A percentile compares a stretch with the other conserved stretches of the same genome.
phyloP scores from a whole-genome alignment of 2,113 vertebrate species.

The Sterna hirundo region DNA sequence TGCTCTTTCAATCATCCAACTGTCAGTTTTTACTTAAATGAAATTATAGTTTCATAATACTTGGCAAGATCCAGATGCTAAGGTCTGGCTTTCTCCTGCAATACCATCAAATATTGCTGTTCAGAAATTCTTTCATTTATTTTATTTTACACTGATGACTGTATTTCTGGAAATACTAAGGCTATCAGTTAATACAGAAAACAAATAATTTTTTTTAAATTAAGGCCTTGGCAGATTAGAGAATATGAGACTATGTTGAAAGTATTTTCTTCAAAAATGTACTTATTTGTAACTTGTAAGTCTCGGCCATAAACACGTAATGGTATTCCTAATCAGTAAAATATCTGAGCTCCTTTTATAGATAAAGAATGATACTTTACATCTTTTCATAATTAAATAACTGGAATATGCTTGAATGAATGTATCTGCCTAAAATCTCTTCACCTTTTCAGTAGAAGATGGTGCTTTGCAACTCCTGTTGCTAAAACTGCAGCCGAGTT shows the following conservation, averaged over 20 bases:
- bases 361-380: background rate
- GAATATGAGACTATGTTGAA: background rate
- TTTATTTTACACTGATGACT: background rate
- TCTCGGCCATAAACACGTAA: background rate
- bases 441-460: background rate
- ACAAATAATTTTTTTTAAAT: background rate
- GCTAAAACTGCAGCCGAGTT: background rate
- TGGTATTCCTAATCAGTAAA: background rate
- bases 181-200: background rate
- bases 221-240: background rate
- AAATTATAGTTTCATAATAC: background rate
- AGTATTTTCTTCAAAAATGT: background rate
- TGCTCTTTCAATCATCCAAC: background rate
- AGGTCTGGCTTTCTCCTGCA: background rate
- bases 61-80: background rate
- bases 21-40: background rate
- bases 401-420: background rate
- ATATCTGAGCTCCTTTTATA: background rate
- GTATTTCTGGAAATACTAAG: background rate
- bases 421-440: background rate
- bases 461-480: background rate
- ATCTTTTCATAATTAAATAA: background rate
- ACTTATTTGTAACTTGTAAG: background rate
- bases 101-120: background rate
- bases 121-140: background rate